Base-by-base conservation (phyloP, 1,140 invertebrate genomes). In the Drosophila sproati region DNA sequence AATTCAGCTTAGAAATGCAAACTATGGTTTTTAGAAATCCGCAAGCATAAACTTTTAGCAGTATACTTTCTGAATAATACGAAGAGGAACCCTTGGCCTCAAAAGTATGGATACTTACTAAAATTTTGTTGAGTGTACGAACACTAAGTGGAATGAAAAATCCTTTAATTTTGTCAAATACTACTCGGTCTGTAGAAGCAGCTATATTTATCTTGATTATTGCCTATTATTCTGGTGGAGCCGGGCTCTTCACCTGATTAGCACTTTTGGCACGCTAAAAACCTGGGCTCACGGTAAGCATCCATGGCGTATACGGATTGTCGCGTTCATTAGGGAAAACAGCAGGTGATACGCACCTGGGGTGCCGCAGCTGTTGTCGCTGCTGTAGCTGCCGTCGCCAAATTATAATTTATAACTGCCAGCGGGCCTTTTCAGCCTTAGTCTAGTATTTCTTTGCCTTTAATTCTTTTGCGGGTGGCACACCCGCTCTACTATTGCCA, bases 251-350 rank as follows among this genome's bases (percentile, higher is more conserved):
- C 37, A 41, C 57, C 32, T 68, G 70, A 73, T 73, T 73, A 74
- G 56, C 50, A 61, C 34, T 70, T 62, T 48, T 56, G 61, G 52
- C 12, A 8, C 8, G 28, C 35, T 35, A 50, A 37, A 57, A 56
- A 45, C 34, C 31, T 28, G 29, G 31, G 12, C 20, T 35, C n/a
- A n/a, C 7, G 12, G 7, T 4, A 12, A 45, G 10, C 6, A 35
- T 55, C 37, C 39, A 20, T 39, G 20, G 47, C 55, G 39, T 45
- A 29, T 48, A 62, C 47, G 72, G 50, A 62, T 78, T 89, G 85
- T 78, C 74, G 85, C 80, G 89, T 89, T 88, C 80, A 89, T 88
- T 88, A 85, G 82, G 83, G 71, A 78, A 73, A 85, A 83, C 85
- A 71, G 86, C 77, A 88, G 85, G 85, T 88, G 85, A 75, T 78